Evolutionary conservation across 1,140 invertebrate genomes (phyloP), one percentile per base, ranked within the genome.

Genomic region (Ceratosolen solmsi): DNA sequence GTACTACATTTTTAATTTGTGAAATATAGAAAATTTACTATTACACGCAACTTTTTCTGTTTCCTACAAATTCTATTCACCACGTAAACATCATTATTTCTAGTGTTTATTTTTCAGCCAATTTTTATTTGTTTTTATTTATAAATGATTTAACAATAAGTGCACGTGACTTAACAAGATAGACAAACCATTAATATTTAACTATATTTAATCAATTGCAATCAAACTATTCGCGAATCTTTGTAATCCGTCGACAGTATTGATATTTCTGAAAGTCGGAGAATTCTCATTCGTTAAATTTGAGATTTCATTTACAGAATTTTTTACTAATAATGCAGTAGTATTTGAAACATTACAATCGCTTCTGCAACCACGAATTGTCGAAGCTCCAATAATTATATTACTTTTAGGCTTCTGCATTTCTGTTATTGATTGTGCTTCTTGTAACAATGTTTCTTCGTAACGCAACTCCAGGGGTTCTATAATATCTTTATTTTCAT

Each of bases 221-320:
- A 86, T 73, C 0, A 89, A 82, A 36, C 82, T 86, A 22, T 89
- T 86, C 11, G 83, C 85, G 30, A 89, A 88, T 49, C 85, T 63
- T 85, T 87, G 84, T 68, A 88, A 88, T 20, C 83, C 86, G 58
- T 89, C 84, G 3, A 84, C n/a, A 0, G 84, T 88, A 63, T 89
- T 86, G 5, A 87, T 65, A n/a, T n/a, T n/a, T n/a, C n/a, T n/a
- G n/a, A n/a, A n/a, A n/a, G n/a, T 46, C 86, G 80, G 0, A 30
- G 79, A n/a, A 54, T 80, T 65, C 3, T 86, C 83, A 0, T 33
- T 54, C n/a, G 54, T 56, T n/a, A 27, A 33, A 25, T 8, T 65
- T 22, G 36, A 60, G 20, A n/a, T n/a, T n/a, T n/a, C n/a, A n/a
- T n/a, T n/a, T n/a, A n/a, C n/a, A n/a, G n/a, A n/a, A n/a, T n/a